Evolutionary conservation across 2,797 vertebrate species (phyloP).

Genomic region (Melanotaenia trifasciata): DNA sequence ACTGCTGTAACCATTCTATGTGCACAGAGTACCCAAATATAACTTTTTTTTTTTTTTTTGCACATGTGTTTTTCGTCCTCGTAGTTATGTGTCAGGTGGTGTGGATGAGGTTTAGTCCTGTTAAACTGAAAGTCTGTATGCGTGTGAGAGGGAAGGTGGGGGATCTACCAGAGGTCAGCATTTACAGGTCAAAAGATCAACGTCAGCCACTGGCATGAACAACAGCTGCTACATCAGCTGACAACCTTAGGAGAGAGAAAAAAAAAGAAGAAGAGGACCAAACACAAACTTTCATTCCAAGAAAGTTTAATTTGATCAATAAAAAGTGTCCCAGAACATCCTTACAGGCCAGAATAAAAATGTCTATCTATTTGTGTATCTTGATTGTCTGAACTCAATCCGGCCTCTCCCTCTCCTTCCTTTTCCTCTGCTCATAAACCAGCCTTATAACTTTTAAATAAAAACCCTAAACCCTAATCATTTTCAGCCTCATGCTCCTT

Average conservation of each 20-base stretch:
- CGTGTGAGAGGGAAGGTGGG: not conserved
- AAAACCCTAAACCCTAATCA: slow-evolving; percentile 53
- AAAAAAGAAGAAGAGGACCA: slow-evolving; percentile 1
- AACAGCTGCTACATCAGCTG: slow-evolving; percentile 69
- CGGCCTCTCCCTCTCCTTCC: slow-evolving; percentile 49
- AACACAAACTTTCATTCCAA: not conserved
- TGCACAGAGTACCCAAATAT: not conserved
- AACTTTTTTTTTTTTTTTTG: not conserved
- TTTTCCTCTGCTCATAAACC: slow-evolving; percentile 49
- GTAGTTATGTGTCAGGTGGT: slow-evolving; percentile 45
- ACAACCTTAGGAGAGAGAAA: slow-evolving; percentile 17
- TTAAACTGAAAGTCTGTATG: slow-evolving; percentile 31
- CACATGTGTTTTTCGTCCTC: not conserved
- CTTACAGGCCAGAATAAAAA: slow-evolving; percentile 29
- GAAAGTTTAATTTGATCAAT: slow-evolving; percentile 17
- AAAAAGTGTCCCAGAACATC: slow-evolving; percentile 24
- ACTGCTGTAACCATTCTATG: not conserved
- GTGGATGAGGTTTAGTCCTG: slow-evolving; percentile 33
- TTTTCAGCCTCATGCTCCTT: slow-evolving; percentile 57
- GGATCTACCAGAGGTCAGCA: slow-evolving; percentile 50
- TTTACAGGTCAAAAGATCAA: slow-evolving; percentile 71
- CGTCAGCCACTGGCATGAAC: slow-evolving; percentile 56
- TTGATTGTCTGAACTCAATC: slow-evolving; percentile 43
- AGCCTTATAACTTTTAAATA: slow-evolving; percentile 64
- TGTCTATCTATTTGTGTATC: slow-evolving; percentile 42